Percentiles rank a stretch among this genome's conserved stretches.
phyloP scores from a whole-genome alignment of 2,113 vertebrate genomes.

The Ptychochromis oligacanthus region DNA sequence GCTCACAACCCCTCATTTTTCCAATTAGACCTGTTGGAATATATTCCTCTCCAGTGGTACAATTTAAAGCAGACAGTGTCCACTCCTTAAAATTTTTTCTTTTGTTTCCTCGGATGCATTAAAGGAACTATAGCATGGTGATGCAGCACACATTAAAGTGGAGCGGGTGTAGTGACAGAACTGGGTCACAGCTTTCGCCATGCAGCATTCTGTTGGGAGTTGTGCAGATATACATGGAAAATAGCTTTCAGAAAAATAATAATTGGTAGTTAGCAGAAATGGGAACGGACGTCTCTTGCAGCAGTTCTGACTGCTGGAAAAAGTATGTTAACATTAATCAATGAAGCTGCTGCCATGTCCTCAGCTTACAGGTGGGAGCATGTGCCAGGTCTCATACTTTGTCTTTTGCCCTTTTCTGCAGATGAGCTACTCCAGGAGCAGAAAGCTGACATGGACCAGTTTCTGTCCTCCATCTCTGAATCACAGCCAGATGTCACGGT shows the following conservation, averaged over 20 bases:
- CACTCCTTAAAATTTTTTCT: background rate
- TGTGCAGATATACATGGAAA: constrained; percentile 55
- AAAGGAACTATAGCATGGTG: constrained; percentile 21
- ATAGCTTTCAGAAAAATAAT: constrained; percentile 58
- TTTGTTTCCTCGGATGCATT: constrained; percentile 29
- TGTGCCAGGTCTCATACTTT: background rate
- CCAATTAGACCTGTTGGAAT: background rate
- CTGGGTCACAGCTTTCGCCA: constrained; percentile 71
- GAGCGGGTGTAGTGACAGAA: constrained; percentile 70
- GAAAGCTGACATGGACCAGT: constrained; percentile 94
- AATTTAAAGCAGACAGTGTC: background rate
- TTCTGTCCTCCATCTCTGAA: constrained; percentile 93
- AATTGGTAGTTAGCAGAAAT: constrained; percentile 65
- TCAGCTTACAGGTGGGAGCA: background rate
- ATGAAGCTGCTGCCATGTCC: background rate
- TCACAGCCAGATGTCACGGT: constrained; percentile 89
- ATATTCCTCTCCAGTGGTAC: background rate
- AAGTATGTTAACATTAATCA: constrained; percentile 27
- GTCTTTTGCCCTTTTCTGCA: constrained; percentile 59
- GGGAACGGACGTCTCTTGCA: constrained; percentile 25
- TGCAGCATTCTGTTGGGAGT: constrained; percentile 62
- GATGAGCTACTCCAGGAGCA: constrained; percentile 96
- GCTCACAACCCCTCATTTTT: constrained; percentile 4
- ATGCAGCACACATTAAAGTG: constrained; percentile 58
- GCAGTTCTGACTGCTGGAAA: background rate